A percentile compares a stretch with the other conserved stretches of the same genome.
Evolutionary conservation across 2,888 invertebrate genomes (phyloP).

Genomic region (Cantharis rufa): DNA sequence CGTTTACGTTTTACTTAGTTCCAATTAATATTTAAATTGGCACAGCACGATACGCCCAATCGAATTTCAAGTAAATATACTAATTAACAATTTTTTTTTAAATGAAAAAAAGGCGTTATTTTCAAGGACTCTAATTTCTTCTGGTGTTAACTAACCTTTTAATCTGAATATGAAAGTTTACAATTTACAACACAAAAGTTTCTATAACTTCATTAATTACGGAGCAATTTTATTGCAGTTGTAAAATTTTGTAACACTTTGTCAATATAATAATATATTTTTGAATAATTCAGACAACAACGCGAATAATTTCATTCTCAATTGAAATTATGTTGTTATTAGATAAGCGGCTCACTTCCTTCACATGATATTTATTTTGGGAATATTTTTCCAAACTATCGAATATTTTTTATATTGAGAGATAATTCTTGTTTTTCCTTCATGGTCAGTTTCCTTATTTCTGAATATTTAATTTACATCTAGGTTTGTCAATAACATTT

Average conservation of each 20-base stretch:
- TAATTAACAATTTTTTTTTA: background rate
- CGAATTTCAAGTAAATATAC: background rate
- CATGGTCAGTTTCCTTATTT: background rate
- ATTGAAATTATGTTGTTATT: no score
- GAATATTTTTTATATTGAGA: background rate
- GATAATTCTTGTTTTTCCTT: background rate
- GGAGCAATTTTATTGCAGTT: background rate
- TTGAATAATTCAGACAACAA: background rate
- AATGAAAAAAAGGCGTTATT: background rate
- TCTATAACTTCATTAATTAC: background rate
- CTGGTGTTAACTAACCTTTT: background rate
- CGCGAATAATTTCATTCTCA: background rate
- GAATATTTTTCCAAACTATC: background rate
- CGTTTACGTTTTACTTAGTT: background rate
- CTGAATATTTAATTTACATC: background rate
- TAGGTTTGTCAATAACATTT: background rate
- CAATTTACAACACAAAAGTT: background rate
- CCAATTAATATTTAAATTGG: background rate
- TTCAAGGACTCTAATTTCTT: background rate
- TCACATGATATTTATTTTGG: no score
- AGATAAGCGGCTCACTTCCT: no score
- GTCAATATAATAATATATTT: no score
- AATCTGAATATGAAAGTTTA: background rate
- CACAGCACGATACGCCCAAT: background rate
- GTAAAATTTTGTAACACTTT: background rate